Conservation (phyloP, 2,113 vertebrate species). For the Tor tambroides region DNA sequence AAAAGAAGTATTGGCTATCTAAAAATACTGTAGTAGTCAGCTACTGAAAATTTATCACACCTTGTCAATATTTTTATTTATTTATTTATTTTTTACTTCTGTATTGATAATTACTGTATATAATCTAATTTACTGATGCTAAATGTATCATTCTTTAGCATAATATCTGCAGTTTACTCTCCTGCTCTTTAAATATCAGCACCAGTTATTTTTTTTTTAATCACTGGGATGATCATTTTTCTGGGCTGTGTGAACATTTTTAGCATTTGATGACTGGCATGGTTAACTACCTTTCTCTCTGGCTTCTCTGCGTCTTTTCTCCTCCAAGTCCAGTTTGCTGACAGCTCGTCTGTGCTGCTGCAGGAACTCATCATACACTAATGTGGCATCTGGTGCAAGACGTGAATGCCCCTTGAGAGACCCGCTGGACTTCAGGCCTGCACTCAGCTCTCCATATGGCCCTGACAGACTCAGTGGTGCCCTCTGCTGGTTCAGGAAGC, state of each 20-base stretch:
- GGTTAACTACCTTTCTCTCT: conserved; percentile 83
- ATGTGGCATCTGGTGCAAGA: conserved; percentile 75
- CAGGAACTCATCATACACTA: conserved; percentile 91
- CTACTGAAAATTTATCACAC: background rate
- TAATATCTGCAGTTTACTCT: too few species aligned
- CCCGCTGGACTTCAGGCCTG: conserved; percentile 70
- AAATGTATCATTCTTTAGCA: too few species aligned
- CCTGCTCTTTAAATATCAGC: too few species aligned
- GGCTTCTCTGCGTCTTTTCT: conserved; percentile 88
- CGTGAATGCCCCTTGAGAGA: conserved; percentile 65
- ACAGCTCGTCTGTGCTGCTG: conserved; percentile 90
- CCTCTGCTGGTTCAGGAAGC: conserved; percentile 89
- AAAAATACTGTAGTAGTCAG: background rate
- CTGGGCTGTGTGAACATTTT: background rate
- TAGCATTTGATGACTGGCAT: background rate
- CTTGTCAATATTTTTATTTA: background rate
- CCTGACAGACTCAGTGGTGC: conserved; percentile 76
- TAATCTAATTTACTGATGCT: too few species aligned
- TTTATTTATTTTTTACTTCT: too few species aligned
- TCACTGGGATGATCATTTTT: too few species aligned
- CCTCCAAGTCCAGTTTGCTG: conserved; percentile 97
- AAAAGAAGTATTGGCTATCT: background rate
- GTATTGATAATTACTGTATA: too few species aligned
- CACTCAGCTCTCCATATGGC: conserved; percentile 78
- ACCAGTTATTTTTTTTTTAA: too few species aligned